Percentiles rank a stretch among this genome's conserved stretches.
phyloP scores from a whole-genome alignment of 2,113 vertebrate genomes.

The Cyprinodon tularosa region DNA sequence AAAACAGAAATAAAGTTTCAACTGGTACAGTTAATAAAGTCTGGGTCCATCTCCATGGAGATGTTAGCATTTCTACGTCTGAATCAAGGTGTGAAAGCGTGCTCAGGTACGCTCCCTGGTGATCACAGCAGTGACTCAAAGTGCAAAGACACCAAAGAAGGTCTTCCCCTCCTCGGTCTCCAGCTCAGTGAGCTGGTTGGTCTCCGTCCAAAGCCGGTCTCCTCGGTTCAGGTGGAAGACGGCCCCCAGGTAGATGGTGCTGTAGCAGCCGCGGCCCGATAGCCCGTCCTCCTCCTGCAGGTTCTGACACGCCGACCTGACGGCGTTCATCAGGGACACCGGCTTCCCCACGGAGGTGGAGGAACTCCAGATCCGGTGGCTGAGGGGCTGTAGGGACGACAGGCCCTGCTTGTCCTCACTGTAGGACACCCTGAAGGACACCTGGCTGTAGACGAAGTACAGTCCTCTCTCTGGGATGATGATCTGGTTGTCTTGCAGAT shows the following conservation, averaged over 20 bases:
- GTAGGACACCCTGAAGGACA: slow-evolving; percentile 72
- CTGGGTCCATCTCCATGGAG: slow-evolving; percentile 66
- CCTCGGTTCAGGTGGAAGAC: slow-evolving; percentile 74
- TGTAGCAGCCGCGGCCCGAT: slow-evolving; percentile 61
- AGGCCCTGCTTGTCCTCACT: accelerated
- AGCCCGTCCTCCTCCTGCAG: neutral
- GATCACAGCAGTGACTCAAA: slow-evolving; percentile 47
- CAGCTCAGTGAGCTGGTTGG: slow-evolving; percentile 48
- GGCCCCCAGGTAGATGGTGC: slow-evolving; percentile 78
- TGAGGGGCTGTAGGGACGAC: slow-evolving; percentile 37
- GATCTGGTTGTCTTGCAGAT: slow-evolving; percentile 63
- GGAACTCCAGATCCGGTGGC: slow-evolving; percentile 66
- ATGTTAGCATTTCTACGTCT: slow-evolving; percentile 52
- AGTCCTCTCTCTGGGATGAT: slow-evolving; percentile 65
- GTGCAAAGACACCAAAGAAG: slow-evolving; percentile 79
- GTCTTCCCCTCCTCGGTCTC: slow-evolving; percentile 67
- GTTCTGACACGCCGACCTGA: slow-evolving; percentile 69
- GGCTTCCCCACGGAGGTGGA: slow-evolving; percentile 44
- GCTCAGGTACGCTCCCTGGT: neutral
- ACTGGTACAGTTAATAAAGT: slow-evolving; percentile 74
- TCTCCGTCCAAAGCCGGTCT: slow-evolving; percentile 71
- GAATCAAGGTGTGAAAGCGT: slow-evolving; percentile 51
- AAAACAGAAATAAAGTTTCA: slow-evolving; percentile 41
- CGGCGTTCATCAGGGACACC: slow-evolving; percentile 61
- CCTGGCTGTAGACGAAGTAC: slow-evolving; percentile 84